phyloP scores from a whole-genome alignment of 2,888 invertebrate genomes.

The Orchestes rusci region DNA sequence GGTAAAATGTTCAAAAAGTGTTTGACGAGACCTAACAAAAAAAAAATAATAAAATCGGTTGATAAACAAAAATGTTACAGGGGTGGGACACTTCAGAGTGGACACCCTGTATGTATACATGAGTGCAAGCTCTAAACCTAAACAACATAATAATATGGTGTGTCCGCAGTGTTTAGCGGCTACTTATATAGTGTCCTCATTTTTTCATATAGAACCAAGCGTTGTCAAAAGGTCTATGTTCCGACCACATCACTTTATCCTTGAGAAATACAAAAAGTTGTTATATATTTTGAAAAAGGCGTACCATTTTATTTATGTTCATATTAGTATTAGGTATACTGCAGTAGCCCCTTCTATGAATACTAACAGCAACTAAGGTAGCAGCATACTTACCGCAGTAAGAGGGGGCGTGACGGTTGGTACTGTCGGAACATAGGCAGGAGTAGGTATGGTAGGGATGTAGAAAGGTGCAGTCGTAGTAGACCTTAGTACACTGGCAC shows the following conservation, averaged over 20 bases:
- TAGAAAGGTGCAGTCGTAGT: slow-evolving; percentile 53
- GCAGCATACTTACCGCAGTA: slow-evolving; percentile 33
- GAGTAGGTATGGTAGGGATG: slow-evolving; percentile 54
- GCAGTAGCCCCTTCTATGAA: too few species aligned
- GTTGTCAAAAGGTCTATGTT: slow-evolving; percentile 37
- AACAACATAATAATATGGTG: too few species aligned
- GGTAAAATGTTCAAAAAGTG: too few species aligned
- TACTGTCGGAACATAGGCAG: slow-evolving; percentile 57
- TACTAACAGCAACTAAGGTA: too few species aligned
- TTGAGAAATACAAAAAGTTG: slow-evolving; percentile 32
- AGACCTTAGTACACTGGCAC: slow-evolving; percentile 42
- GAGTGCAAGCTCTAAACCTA: too few species aligned
- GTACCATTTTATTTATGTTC: slow-evolving; percentile 40
- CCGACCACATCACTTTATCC: slow-evolving; percentile 39
- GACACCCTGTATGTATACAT: too few species aligned
- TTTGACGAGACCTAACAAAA: too few species aligned
- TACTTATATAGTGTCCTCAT: slow-evolving; percentile 20
- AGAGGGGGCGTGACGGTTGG: slow-evolving; percentile 40
- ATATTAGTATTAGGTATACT: too few species aligned
- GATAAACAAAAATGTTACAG: too few species aligned
- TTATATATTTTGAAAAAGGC: slow-evolving; percentile 29
- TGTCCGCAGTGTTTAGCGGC: too few species aligned
- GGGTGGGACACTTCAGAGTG: too few species aligned
- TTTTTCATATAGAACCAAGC: slow-evolving; percentile 33
- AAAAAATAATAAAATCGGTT: too few species aligned